Conservation (phyloP, 2,797 vertebrate species). For the Hylomyscus alleni region DNA sequence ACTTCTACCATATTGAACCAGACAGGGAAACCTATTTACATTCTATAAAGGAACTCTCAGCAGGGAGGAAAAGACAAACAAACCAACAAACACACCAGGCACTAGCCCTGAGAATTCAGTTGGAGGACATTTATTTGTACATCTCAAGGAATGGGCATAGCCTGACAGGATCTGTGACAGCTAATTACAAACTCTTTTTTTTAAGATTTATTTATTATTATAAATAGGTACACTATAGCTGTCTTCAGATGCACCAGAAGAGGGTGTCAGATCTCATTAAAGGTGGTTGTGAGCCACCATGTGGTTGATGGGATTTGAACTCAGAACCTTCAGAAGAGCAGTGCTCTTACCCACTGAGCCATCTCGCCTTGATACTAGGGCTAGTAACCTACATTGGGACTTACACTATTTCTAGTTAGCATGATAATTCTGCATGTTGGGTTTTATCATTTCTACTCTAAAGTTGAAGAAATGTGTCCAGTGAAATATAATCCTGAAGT, state of each 20-base stretch:
- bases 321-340: no score
- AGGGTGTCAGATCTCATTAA: no score
- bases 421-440: neutral
- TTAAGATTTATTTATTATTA: no score
- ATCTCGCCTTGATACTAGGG: neutral
- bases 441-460: constrained; percentile 3
- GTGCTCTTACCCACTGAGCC: no score
- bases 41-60: constrained; percentile 15
- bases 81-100: neutral
- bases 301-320: no score
- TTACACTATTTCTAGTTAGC: neutral
- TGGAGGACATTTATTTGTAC: neutral
- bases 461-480: neutral
- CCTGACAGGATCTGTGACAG: neutral
- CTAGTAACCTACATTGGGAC: neutral
- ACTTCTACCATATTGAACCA: neutral
- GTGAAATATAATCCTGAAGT: neutral
- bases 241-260: no score
- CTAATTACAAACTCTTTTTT: neutral
- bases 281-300: no score
- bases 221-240: no score
- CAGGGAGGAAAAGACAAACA: neutral
- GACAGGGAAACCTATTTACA: neutral
- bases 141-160: neutral
- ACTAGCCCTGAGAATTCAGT: neutral